Base-by-base conservation (phyloP, 53 echinoderm and acorn worm species). In the Zoroaster sp. region DNA sequence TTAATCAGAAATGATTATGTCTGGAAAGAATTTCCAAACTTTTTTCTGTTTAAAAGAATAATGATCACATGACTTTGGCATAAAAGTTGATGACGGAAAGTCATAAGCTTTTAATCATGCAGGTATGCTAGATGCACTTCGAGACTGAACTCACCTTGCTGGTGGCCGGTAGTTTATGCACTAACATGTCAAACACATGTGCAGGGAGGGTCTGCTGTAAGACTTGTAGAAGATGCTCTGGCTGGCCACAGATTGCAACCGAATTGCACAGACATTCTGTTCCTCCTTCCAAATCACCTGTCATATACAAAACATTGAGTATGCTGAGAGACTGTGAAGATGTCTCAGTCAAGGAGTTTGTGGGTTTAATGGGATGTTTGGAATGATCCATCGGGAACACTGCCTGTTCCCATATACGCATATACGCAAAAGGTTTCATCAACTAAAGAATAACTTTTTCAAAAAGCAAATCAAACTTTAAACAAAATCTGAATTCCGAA, bases 221-320 rank as follows among this genome's bases (percentile, higher is more conserved):
- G 10, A 98, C 94, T 69, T 98, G 95, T 21, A 98, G 89, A n/a
- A 98, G 88, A 54, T 98, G 98, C 51, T 93, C 93, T 25, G 98
- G 98, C 67, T 98, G 98, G 21, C 95, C 98, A 91, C 98, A 98
- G 31, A 98, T 95, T 66, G 98, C 95, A 20, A 94, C 95, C 44
- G 95, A 94, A 92, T 95, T 91, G 71, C 92, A 93, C 91, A 98
- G 88, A 86, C 96, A 94, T 33, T 95, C 94, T 43, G 96, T 94
- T 30, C 98, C 98, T 66, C 78, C 90, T 20, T 95, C 95, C 89
- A 98, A 93, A 28, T 94, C 92, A 93, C 98, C 98, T 95, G 79
- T 14, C 54, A 14, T 13, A 40, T 35, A 23, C 33, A 67, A 37
- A 35, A 74, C 10, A 87, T 3, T 23, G 37, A 44, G 21, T 10